Base-by-base conservation (phyloP, 2,888 invertebrate species). In the Poecilus cupreus region DNA sequence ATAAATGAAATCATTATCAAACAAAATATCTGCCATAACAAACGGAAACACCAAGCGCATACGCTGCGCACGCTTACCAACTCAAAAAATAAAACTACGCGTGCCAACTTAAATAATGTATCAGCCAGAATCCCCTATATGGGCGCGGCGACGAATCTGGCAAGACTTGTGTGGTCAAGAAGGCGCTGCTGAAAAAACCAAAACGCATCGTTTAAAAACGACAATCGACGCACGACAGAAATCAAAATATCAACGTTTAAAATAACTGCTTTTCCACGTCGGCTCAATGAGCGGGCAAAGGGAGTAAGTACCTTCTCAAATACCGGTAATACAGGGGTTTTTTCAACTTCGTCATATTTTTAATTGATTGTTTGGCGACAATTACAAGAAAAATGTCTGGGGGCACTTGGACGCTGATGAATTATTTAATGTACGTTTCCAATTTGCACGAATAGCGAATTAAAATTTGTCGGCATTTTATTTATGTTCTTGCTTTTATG, bases 91-190 rank as follows among this genome's bases (percentile, higher is more conserved):
- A 49, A 20, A 79, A 76, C 20, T 39, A 70, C 68, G 70, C 79
- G 79, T 79, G 79, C 79, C 79, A 68, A 26, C 70, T 68, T 79
- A 49, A 79, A 79, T 79, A 51, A 79, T 79, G 68, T 79, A 68
- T 70, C 79, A 68, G 70, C 18, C 32, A 24, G 64, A 46, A 26
- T 78, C 78, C 79, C 70, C 49, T 79, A 79, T 70, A 79, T 18
- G 79, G 79, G 8, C 22, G 18, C 68, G 24, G 16, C 32, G 10
- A 26, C 68, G 49, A 32, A 49, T 64, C 16, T 51, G 60, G 60
- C 68, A 13, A 49, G 16, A 43, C 57, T 57, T 76, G 57, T 76
- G 76, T 76, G 76, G 76, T 76, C 76, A 10, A 32, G 4, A 32
- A 32, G 32, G 32, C 32, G 1, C 32, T 32, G 32, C 0, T 6